These are phyloP conservation scores for Drosophila kanekoi DNA, from an alignment of 2,888 invertebrate genomes.

Conservation along the genomic window DNA sequence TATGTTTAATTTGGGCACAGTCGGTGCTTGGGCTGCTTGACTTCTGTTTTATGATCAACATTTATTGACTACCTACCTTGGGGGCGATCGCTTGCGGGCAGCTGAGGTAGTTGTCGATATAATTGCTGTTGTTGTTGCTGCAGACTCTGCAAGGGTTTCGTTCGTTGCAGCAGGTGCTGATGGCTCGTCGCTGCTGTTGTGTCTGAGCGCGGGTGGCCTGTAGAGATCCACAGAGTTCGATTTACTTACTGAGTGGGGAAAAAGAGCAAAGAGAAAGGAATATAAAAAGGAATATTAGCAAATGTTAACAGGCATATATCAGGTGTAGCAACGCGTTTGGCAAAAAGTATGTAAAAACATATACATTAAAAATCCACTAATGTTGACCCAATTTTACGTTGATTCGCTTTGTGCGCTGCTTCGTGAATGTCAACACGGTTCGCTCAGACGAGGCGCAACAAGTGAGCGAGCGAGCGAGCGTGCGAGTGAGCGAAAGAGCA, in stretches of 20 bases:
- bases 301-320: slow-evolving; percentile 27
- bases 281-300: slow-evolving; percentile 43
- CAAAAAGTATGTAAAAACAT: slow-evolving; percentile 49
- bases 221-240: slow-evolving; percentile 85
- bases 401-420: slow-evolving; percentile 56
- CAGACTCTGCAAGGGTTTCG: slow-evolving; percentile 38
- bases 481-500: slow-evolving; percentile 13
- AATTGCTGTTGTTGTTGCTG: slow-evolving; percentile 43
- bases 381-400: slow-evolving; percentile 70
- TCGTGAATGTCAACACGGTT: slow-evolving; percentile 77
- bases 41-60: not conserved
- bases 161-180: slow-evolving; percentile 30
- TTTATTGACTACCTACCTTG: slow-evolving; percentile 44
- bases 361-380: slow-evolving; percentile 55
- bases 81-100: slow-evolving; percentile 43
- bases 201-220: slow-evolving; percentile 86
- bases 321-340: slow-evolving; percentile 66
- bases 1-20: not conserved
- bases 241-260: slow-evolving; percentile 71
- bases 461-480: slow-evolving; percentile 34
- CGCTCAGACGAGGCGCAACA: slow-evolving; percentile 44
- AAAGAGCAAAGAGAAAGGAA: slow-evolving; percentile 18
- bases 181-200: slow-evolving; percentile 56
- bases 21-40: not conserved
- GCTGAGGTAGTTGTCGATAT: slow-evolving; percentile 57